Evolutionary conservation across 2,797 vertebrate species (phyloP).

Genomic region (Cossypha heuglini): DNA sequence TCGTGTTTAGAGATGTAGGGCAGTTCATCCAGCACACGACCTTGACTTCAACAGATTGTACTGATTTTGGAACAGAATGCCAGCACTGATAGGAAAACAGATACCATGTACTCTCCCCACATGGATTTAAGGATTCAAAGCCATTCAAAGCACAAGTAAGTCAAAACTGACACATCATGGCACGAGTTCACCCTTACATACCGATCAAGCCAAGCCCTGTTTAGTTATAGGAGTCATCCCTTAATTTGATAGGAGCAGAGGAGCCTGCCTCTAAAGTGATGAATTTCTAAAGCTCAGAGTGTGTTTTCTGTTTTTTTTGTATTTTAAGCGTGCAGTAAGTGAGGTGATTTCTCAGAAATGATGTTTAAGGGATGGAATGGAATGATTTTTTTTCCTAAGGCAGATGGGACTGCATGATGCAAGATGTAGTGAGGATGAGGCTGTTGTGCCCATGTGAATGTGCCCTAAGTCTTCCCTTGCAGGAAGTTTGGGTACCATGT

Average conservation of each 20-base stretch:
- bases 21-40: background rate
- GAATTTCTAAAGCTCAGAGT: background rate
- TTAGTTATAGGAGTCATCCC: background rate
- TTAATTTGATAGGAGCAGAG: background rate
- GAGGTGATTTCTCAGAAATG: background rate
- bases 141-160: background rate
- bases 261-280: background rate
- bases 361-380: background rate
- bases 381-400: background rate
- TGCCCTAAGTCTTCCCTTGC: background rate
- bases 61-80: background rate
- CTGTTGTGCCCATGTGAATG: fast-evolving
- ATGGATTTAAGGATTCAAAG: background rate
- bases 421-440: background rate
- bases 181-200: fast-evolving
- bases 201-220: background rate
- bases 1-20: background rate
- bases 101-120: background rate
- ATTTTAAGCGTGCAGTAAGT: fast-evolving
- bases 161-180: background rate
- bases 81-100: background rate
- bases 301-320: background rate
- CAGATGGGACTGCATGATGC: background rate
- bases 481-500: background rate
- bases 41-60: background rate